These are phyloP conservation scores for Pteropus rufus DNA, from an alignment of 2,797 vertebrate species.

Conservation along the genomic window DNA sequence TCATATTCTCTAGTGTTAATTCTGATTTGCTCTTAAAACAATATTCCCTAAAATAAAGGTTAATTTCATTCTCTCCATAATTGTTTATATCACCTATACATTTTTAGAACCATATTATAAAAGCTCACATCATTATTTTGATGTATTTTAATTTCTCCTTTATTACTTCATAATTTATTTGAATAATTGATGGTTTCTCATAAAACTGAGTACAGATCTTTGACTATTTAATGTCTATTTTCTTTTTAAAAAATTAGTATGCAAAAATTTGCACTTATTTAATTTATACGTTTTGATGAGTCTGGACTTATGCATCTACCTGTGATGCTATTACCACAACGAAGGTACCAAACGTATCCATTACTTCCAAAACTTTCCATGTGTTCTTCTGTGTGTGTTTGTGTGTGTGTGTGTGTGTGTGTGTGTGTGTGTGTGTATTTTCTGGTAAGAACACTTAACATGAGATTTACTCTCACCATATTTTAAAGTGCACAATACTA, in stretches of 20 bases:
- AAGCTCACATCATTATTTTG: neutral
- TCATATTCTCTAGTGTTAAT: neutral
- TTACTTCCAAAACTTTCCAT: neutral
- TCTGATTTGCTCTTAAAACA: neutral
- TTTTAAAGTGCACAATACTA: neutral
- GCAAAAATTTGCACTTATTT: neutral
- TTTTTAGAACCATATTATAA: neutral
- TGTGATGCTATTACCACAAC: neutral
- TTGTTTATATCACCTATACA: neutral
- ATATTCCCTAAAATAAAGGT: neutral
- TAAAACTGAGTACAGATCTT: neutral
- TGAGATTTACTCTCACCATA: neutral
- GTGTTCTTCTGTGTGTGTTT: neutral
- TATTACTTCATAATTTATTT: conserved; percentile 10
- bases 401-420: neutral
- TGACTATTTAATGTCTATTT: neutral
- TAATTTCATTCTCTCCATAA: neutral
- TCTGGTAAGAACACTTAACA: neutral
- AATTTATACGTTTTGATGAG: neutral
- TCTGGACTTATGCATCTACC: neutral
- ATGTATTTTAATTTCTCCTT: neutral
- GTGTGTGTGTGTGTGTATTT: neutral
- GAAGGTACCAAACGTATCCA: neutral
- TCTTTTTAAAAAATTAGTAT: neutral
- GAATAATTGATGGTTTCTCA: neutral